Evolutionary conservation across 2,113 vertebrate species (phyloP).

Genomic region (Aleadryas rufinucha): DNA sequence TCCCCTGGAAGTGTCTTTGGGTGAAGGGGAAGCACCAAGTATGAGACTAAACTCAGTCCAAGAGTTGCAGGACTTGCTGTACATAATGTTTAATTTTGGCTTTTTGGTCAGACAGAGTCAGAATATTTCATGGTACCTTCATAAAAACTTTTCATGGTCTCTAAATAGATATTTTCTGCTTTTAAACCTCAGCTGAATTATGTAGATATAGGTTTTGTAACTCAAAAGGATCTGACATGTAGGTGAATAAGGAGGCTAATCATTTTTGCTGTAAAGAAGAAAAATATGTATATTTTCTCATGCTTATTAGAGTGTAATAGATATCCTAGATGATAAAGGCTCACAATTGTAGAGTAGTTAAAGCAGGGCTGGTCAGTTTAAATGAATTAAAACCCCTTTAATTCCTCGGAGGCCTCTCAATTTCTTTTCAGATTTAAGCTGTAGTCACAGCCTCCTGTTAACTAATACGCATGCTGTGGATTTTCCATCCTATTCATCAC

Average conservation of each 20-base stretch:
- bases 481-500: constrained; percentile 57
- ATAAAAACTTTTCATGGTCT: not conserved
- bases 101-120: not conserved
- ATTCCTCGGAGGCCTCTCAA: constrained; percentile 27
- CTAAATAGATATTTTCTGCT: not conserved
- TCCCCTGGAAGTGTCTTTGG: not conserved
- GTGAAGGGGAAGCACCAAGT: not conserved
- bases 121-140: not conserved
- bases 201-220: not conserved
- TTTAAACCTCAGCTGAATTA: constrained; percentile 11
- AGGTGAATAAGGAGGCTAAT: not conserved
- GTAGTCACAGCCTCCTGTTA: constrained; percentile 47
- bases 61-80: not conserved
- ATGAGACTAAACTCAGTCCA: not conserved
- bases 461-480: constrained; percentile 34
- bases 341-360: not conserved
- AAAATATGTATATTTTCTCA: constrained; percentile 23
- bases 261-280: constrained; percentile 1
- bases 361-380: constrained; percentile 29
- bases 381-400: constrained; percentile 45
- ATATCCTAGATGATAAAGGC: constrained; percentile 28
- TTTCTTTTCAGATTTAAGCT: constrained; percentile 48
- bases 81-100: not conserved
- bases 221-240: not conserved
- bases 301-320: not conserved